Percentiles rank a stretch among this genome's conserved stretches.
phyloP scores from a whole-genome alignment of 53 echinoderm and acorn worm genomes.

The Stichopus horrens region DNA sequence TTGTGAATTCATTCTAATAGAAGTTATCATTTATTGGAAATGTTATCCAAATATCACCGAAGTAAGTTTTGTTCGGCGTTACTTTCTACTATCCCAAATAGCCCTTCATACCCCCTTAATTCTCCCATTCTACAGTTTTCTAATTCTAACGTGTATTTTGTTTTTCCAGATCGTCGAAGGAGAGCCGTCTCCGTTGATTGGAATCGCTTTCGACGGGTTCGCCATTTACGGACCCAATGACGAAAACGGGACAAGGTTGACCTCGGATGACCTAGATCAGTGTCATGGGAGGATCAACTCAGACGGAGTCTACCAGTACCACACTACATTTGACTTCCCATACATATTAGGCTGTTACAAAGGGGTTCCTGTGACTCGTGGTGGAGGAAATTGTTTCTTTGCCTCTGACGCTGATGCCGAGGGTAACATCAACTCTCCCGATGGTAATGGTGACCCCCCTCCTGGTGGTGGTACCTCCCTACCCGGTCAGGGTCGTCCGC shows the following conservation, averaged over 20 bases:
- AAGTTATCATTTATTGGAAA: no score
- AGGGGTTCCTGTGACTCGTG: slow-evolving; percentile 22
- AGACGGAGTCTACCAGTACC: slow-evolving; percentile 65
- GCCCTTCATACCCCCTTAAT: no score
- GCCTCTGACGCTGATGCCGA: slow-evolving; percentile 37
- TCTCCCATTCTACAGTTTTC: no score
- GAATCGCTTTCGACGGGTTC: slow-evolving; percentile 71
- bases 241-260: slow-evolving; percentile 59
- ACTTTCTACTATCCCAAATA: no score
- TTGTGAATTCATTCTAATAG: no score
- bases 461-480: background rate
- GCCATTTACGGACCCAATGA: slow-evolving; percentile 73
- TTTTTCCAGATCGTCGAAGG: slow-evolving; percentile 44
- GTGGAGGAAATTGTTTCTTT: slow-evolving; percentile 26
- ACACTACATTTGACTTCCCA: slow-evolving; percentile 66
- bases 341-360: slow-evolving; percentile 68
- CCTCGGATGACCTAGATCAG: slow-evolving; percentile 57
- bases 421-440: background rate
- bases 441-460: background rate
- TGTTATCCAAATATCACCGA: no score
- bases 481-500: background rate
- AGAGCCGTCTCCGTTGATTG: slow-evolving; percentile 49
- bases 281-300: slow-evolving; percentile 60
- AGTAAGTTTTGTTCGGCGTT: no score
- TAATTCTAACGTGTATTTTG: no score